phyloP scores from a whole-genome alignment of 1,140 invertebrate species.

The Eriosoma lanigerum region DNA sequence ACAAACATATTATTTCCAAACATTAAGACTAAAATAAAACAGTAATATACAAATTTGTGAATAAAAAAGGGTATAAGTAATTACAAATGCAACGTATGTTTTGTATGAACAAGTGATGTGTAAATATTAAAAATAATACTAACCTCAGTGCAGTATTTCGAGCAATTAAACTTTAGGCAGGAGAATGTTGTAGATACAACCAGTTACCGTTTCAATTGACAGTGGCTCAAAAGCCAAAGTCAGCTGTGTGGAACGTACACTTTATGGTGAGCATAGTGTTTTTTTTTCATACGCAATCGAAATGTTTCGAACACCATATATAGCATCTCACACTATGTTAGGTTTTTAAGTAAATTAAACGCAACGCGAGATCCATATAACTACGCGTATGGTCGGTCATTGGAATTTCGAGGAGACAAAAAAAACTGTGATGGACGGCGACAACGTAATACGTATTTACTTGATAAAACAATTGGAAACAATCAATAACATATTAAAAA shows the following conservation, averaged over 20 bases:
- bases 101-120: too few relatives aligned
- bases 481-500: background rate
- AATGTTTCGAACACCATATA: background rate
- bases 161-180: background rate
- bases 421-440: background rate
- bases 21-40: too few relatives aligned
- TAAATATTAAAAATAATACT: too few relatives aligned
- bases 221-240: background rate
- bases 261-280: slow-evolving; percentile 5
- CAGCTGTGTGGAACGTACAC: slow-evolving; percentile 2
- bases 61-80: too few relatives aligned
- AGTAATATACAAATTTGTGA: too few relatives aligned
- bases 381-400: background rate
- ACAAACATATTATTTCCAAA: too few relatives aligned
- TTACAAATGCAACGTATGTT: too few relatives aligned
- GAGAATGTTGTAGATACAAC: background rate
- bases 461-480: background rate
- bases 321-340: slow-evolving; percentile 3
- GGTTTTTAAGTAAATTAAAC: background rate
- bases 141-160: background rate
- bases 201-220: background rate
- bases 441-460: background rate
- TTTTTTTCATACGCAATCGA: background rate
- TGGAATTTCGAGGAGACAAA: background rate
- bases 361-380: background rate